Percentiles rank a stretch among this genome's conserved stretches.
Evolutionary conservation across 2,888 invertebrate species (phyloP).

Genomic region (Phorcus lineatus): DNA sequence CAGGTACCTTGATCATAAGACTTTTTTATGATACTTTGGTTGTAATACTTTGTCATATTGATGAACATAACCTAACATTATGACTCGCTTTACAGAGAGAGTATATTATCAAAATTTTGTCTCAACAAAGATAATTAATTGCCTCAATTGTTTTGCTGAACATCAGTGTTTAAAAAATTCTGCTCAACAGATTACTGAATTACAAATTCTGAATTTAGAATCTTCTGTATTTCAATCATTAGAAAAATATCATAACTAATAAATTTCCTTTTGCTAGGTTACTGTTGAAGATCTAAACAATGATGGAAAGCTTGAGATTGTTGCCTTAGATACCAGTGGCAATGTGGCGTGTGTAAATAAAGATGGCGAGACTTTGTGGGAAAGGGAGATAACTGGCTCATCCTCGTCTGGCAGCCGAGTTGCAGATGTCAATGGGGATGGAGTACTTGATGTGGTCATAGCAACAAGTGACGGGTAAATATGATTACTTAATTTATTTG

Average conservation of each 20-base stretch:
- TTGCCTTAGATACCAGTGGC: conserved; percentile 67
- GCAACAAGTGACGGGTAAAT: conserved; percentile 68
- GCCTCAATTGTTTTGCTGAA: too few relatives aligned
- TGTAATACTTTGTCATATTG: too few relatives aligned
- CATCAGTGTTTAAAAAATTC: too few relatives aligned
- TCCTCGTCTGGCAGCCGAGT: conserved; percentile 63
- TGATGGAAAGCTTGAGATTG: conserved; percentile 62
- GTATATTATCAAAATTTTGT: too few relatives aligned
- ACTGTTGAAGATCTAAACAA: conserved; percentile 66
- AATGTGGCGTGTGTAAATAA: conserved; percentile 61
- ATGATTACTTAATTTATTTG: too few relatives aligned
- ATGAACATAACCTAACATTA: too few relatives aligned
- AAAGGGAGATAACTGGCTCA: conserved; percentile 58
- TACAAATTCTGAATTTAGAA: too few relatives aligned
- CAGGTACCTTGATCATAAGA: conserved; percentile 50
- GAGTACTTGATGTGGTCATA: conserved; percentile 63
- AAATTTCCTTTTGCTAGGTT: conserved; percentile 47
- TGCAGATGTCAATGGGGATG: conserved; percentile 64
- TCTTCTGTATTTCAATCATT: background rate
- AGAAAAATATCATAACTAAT: background rate
- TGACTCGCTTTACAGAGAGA: too few relatives aligned
- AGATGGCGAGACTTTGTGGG: conserved; percentile 61
- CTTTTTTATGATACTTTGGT: too few relatives aligned
- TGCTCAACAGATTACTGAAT: too few relatives aligned
- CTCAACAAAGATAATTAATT: too few relatives aligned